phyloP scores from a whole-genome alignment of 2,888 invertebrate species.

The Philopedon plagiatum region DNA sequence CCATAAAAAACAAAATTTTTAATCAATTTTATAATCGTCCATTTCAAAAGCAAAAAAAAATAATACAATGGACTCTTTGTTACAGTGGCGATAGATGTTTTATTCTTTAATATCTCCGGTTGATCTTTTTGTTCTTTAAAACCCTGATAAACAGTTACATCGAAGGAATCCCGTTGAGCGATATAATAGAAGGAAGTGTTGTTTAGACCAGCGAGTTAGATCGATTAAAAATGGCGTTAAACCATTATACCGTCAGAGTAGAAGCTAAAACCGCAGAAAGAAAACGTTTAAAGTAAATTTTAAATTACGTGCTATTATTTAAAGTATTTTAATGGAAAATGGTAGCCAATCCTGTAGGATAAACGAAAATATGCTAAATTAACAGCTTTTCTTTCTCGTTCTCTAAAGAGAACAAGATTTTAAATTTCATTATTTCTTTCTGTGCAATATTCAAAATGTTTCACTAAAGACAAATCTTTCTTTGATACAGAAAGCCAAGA shows the following conservation, averaged over 20 bases:
- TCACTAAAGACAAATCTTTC: too few species aligned
- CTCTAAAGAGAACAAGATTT: too few species aligned
- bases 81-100: slow-evolving; percentile 35
- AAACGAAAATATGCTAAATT: background rate
- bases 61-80: slow-evolving; percentile 26
- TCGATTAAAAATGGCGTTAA: slow-evolving; percentile 24
- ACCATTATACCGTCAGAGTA: background rate
- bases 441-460: too few species aligned
- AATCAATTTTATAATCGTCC: slow-evolving; percentile 4
- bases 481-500: too few species aligned
- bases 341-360: background rate
- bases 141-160: slow-evolving; percentile 33
- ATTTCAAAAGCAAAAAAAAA: slow-evolving; percentile 13
- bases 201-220: slow-evolving; percentile 24
- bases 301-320: background rate
- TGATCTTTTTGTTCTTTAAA: slow-evolving; percentile 21
- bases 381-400: background rate
- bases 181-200: slow-evolving; percentile 33
- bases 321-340: background rate
- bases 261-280: slow-evolving; percentile 4
- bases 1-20: slow-evolving; percentile 2
- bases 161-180: slow-evolving; percentile 23
- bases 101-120: slow-evolving; percentile 29
- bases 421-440: too few species aligned
- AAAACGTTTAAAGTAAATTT: background rate